A percentile compares a stretch with the other conserved stretches of the same genome.
These are phyloP conservation scores for Oceanodroma leucorhoa DNA, from an alignment of 2,797 vertebrate species.

Conservation along the genomic window DNA sequence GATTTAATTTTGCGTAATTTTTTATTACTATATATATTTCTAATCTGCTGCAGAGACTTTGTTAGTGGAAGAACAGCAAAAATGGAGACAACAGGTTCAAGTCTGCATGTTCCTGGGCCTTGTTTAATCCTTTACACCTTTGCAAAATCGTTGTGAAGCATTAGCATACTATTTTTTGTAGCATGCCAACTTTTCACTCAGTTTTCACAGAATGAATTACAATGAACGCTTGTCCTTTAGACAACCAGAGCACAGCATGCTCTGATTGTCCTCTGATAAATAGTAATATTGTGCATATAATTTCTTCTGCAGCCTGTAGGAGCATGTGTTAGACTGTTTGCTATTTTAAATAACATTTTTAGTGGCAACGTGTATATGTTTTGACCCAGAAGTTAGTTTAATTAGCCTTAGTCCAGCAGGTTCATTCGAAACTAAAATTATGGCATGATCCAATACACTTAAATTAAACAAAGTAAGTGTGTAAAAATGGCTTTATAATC, in stretches of 20 bases:
- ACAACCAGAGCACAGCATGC: not conserved
- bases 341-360: constrained; percentile 30
- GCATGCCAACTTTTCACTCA: not conserved
- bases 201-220: not conserved
- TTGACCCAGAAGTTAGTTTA: constrained; percentile 68
- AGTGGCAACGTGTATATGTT: constrained; percentile 16
- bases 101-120: not conserved
- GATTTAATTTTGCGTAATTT: not conserved
- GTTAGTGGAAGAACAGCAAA: not conserved
- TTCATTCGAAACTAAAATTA: constrained; percentile 69
- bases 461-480: constrained; percentile 67
- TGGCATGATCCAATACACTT: constrained; percentile 62
- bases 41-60: not conserved
- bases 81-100: not conserved
- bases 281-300: not conserved
- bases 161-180: not conserved
- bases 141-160: not conserved
- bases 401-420: constrained; percentile 62
- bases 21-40: not conserved
- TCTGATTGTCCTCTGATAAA: not conserved
- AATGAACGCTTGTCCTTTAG: not conserved
- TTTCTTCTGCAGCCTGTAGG: not conserved
- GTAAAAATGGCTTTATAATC: constrained; percentile 70
- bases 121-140: not conserved
- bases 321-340: not conserved